phyloP scores from a whole-genome alignment of 2,888 invertebrate genomes.

The Leptothorax acervorum region DNA sequence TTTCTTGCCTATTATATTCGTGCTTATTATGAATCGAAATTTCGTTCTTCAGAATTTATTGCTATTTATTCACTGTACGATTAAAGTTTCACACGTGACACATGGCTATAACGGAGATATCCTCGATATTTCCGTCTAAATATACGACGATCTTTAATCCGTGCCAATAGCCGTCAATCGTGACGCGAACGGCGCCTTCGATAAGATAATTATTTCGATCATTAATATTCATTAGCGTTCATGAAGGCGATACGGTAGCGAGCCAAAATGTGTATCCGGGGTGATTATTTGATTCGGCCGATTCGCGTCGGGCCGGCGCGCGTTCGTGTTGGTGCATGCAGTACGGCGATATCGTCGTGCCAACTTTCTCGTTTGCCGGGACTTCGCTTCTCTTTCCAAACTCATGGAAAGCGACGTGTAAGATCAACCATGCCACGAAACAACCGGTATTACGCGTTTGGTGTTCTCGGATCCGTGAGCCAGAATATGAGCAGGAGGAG shows the following conservation, averaged over 20 bases:
- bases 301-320: constrained; percentile 56
- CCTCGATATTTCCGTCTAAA: constrained; percentile 26
- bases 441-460: constrained; percentile 57
- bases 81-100: background rate
- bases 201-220: constrained; percentile 47
- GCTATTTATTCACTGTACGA: background rate
- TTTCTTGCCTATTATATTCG: background rate
- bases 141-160: constrained; percentile 2
- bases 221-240: constrained; percentile 53
- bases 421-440: constrained; percentile 58
- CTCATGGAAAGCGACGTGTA: constrained; percentile 58
- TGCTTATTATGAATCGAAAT: background rate
- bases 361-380: constrained; percentile 46
- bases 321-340: constrained; percentile 53
- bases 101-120: background rate
- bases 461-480: constrained; percentile 38
- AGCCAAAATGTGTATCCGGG: constrained; percentile 55
- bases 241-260: constrained; percentile 16
- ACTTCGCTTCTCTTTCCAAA: constrained; percentile 38
- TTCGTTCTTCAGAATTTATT: background rate
- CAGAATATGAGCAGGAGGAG: constrained; percentile 15
- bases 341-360: constrained; percentile 56
- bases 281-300: constrained; percentile 60
- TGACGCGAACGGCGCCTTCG: constrained; percentile 46
- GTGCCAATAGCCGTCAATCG: constrained; percentile 33